Evolutionary conservation across 2,888 invertebrate species (phyloP).

Genomic region (Diplolepis rosae): DNA sequence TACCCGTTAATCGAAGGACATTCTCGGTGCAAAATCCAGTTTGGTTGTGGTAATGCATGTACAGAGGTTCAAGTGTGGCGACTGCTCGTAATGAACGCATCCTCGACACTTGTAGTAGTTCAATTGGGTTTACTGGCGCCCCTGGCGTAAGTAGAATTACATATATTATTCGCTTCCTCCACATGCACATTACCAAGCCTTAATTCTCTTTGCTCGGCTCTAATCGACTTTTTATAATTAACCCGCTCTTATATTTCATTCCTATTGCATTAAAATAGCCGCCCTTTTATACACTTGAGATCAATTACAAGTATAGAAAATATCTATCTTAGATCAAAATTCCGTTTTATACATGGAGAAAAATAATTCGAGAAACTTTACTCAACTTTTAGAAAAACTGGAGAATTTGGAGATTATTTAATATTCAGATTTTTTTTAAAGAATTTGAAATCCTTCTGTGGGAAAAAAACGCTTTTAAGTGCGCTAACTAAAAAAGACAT

Average conservation of each 20-base stretch:
- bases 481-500: no score
- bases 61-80: conserved; percentile 22
- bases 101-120: conserved; percentile 39
- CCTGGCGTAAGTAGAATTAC: conserved; percentile 43
- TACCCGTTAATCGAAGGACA: conserved; percentile 19
- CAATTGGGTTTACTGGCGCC: conserved; percentile 43
- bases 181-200: background rate
- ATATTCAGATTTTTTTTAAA: no score
- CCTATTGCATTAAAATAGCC: no score
- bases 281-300: no score
- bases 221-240: conserved; percentile 14
- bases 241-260: conserved; percentile 15
- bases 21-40: conserved; percentile 26
- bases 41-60: conserved; percentile 13
- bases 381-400: no score
- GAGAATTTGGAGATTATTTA: no score
- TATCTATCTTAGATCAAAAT: no score
- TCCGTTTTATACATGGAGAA: no score
- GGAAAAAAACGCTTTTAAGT: no score
- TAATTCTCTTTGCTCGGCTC: conserved; percentile 20
- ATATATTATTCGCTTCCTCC: conserved; percentile 38
- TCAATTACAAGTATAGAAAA: no score
- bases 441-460: no score
- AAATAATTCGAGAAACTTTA: no score
- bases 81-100: conserved; percentile 47